Evolutionary conservation across 2,797 vertebrate genomes (phyloP), one percentile per base, ranked within the genome.

Genomic region (Peromyscus melanophrys): DNA sequence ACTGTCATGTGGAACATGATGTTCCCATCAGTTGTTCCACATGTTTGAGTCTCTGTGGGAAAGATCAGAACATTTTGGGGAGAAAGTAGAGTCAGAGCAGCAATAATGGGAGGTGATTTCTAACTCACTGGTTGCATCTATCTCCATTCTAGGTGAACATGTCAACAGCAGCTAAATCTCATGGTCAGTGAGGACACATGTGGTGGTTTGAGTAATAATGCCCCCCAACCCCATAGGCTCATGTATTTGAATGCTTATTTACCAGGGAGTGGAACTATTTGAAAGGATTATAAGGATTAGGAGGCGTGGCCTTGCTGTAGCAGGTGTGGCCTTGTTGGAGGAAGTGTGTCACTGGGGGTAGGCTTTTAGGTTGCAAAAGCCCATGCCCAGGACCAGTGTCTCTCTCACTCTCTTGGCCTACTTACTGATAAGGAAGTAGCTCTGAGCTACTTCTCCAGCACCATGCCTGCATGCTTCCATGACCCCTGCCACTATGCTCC

Each of bases 31-130:
- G 4, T 85, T 52, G 31, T 23, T 81, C 13, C 46, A 10, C 0
- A 17, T 92, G 25, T 75, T 81, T 1, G 0, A 49, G 1, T 46
- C 49, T 96, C 85, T 69, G 69, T 93, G 43, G 23, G 52, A 37
- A 31, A 91, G 52, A 43, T 43, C 52, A n/a, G 49, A 84, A 96
- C 31, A 40, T 86, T 90, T 92, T 57, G 89, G 34, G 59, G 49
- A 82, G 16, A 82, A 40, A 17, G 29, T 55, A 34, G 29, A 86
- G 13, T 82, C 17, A 21, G 87, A 75, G 17, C 23, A 65, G 67
- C 14, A 16, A 71, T 61, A 59, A n/a, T 27, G 29, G 65, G 46
- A 71, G 0, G 31, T 1, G 31, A 57, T 46, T 27, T n/a, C 13
- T 25, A 31, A 63, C n/a, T 87, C 55, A 76, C 31, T 40, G 67